Evolutionary conservation across 2,888 invertebrate species (phyloP), one percentile per base, ranked within the genome.

Genomic region (Sisyra nigra): DNA sequence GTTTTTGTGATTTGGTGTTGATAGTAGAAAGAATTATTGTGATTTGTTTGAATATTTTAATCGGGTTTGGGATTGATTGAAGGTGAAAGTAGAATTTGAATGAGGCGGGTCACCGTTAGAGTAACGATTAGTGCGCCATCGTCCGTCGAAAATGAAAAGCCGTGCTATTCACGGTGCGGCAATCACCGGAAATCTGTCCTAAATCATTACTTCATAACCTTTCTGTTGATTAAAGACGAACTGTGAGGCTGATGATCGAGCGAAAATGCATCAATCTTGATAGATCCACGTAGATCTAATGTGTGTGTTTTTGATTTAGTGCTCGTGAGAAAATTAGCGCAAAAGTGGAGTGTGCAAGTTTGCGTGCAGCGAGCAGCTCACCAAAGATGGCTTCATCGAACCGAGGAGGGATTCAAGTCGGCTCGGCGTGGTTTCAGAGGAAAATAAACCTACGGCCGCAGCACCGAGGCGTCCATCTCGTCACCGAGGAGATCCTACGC

Each of bases 361-460:
- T 32, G 30, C 38, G 43, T 35, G 43, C 38, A 38, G 43, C 38
- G 43, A 38, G 43, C 57, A 62, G 61, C 57, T 63, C 61, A 61
- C 63, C 63, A 60, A 77, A 72, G 74, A 84, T 84, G 84, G 84
- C 83, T 75, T 84, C 84, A 68, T 82, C 83, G 69, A 71, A 71
- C 59, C 64, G 68, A 62, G 73, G 82, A 71, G 88, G 87, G 67
- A 82, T 91, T 68, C 89, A 89, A 75, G 85, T 86, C 64, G 91
- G 91, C 68, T 87, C 89, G 66, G 91, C 92, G 69, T 96, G 94
- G 94, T 91, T 91, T 75, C 94, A 96, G 72, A 83, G 87, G 69
- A 92, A 92, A 74, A 83, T 96, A 65, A 88, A 89, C 69, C 76
- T 96, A 66, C 76, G 91, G 66, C 89, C 93, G 58, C 92, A 92